Evolutionary conservation across 2,888 invertebrate species (phyloP).

Genomic region (Lamproptera curius): DNA sequence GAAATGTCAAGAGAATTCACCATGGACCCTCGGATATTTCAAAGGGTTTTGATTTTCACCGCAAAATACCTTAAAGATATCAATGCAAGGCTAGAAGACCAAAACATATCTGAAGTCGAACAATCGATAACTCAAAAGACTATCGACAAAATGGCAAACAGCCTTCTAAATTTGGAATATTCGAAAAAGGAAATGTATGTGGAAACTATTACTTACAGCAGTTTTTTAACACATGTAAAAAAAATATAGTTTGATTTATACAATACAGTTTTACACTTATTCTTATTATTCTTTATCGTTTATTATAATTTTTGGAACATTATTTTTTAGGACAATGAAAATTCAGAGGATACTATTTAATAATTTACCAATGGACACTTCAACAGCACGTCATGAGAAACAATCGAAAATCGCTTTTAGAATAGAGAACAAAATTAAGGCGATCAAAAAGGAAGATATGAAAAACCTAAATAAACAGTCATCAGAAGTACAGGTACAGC

Average conservation of each 20-base stretch:
- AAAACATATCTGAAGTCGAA: slow-evolving; percentile 2
- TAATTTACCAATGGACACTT: background rate
- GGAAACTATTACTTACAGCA: no score
- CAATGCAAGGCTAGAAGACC: slow-evolving; percentile 1
- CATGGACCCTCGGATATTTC: background rate
- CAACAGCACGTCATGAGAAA: background rate
- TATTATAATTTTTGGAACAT: no score
- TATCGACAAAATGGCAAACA: background rate
- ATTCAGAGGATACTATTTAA: background rate
- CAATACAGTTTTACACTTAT: no score
- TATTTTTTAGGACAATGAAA: slow-evolving; percentile 12
- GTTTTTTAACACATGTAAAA: no score
- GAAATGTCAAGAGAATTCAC: background rate
- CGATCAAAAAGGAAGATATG: no score
- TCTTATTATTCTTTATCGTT: no score
- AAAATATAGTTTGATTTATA: no score
- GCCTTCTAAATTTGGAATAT: no score
- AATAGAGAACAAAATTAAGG: no score
- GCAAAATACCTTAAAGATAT: slow-evolving; percentile 1
- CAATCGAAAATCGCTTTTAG: background rate
- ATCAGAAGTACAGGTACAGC: no score
- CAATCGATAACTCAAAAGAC: slow-evolving; percentile 4
- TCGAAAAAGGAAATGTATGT: no score
- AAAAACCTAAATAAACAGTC: no score
- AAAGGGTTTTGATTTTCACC: background rate